phyloP scores from a whole-genome alignment of 2,888 invertebrate genomes.

The Tanytarsus gracilentus region DNA sequence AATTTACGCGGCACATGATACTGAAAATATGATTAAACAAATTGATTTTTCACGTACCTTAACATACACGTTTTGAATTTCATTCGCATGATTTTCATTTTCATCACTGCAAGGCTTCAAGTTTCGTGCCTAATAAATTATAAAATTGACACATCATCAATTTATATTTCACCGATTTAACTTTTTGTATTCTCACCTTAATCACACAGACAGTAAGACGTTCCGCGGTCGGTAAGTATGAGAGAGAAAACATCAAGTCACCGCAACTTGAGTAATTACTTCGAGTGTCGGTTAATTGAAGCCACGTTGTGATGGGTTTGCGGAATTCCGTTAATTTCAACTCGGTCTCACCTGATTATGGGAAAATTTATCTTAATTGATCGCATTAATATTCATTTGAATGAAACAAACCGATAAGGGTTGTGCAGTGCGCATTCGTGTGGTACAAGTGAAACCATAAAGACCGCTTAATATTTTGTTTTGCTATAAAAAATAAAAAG shows the following conservation, averaged over 20 bases:
- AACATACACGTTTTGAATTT: conserved; percentile 62
- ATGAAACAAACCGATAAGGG: conserved; percentile 42
- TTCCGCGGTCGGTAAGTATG: conserved; percentile 74
- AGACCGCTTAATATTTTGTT: conserved; percentile 50
- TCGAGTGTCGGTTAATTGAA: conserved; percentile 63
- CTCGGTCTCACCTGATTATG: conserved; percentile 53
- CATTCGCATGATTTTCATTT: conserved; percentile 34
- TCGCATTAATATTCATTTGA: neutral
- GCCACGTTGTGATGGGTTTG: conserved; percentile 68
- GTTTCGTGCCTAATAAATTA: conserved; percentile 64
- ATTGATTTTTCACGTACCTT: conserved; percentile 49
- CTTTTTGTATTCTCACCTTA: too few species aligned
- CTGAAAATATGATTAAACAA: neutral
- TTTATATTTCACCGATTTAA: too few species aligned
- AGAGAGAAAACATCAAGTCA: conserved; percentile 71
- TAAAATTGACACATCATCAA: too few species aligned
- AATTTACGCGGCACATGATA: too few species aligned
- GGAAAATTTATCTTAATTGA: neutral
- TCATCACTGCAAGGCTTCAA: conserved; percentile 49
- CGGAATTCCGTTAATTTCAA: conserved; percentile 56
- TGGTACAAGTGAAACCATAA: conserved; percentile 61
- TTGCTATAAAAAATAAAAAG: conserved; percentile 56
- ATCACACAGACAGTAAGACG: conserved; percentile 66
- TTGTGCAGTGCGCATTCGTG: conserved; percentile 53
- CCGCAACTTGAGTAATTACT: conserved; percentile 59